Conservation (phyloP, 2,888 invertebrate genomes). For the Harpalus rubripes region DNA sequence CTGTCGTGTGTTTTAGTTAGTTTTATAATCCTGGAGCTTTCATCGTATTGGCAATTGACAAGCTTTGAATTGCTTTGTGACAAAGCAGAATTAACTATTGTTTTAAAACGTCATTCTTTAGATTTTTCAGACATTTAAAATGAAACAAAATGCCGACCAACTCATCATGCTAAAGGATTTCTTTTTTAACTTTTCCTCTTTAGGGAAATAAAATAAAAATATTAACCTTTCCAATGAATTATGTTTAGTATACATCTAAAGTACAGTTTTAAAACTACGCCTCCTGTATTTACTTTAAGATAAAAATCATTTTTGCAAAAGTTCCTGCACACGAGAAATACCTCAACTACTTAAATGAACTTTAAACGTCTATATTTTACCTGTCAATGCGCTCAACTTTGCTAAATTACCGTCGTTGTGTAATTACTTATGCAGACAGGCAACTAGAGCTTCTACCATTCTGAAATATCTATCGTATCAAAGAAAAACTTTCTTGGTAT, state of each 20-base stretch:
- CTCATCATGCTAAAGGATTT: constrained; percentile 1
- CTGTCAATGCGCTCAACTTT: constrained; percentile 18
- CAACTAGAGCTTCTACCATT: neutral
- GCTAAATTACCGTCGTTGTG: neutral
- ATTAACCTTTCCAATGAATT: neutral
- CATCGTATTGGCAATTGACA: constrained; percentile 36
- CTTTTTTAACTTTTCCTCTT: constrained; percentile 3
- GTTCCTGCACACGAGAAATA: constrained; percentile 23
- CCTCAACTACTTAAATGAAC: constrained; percentile 24
- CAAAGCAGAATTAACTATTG: constrained; percentile 39
- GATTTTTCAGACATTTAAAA: constrained; percentile 24
- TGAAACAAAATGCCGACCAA: neutral
- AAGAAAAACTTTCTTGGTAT: neutral
- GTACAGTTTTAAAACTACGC: neutral
- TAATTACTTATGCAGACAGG: constrained; percentile 21
- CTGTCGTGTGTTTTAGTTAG: constrained; percentile 34
- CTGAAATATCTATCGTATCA: neutral
- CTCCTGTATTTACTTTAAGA: constrained; percentile 26
- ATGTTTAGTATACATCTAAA: constrained; percentile 3
- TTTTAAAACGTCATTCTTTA: neutral
- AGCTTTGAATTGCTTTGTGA: neutral
- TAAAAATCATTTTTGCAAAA: constrained; percentile 39
- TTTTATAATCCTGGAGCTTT: constrained; percentile 30
- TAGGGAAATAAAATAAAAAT: constrained; percentile 1
- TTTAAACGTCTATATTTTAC: constrained; percentile 47